These are phyloP conservation scores for Theonella swinhoei DNA, from an alignment of 37 sponge, comb jelly and placozoan species.

Conservation along the genomic window DNA sequence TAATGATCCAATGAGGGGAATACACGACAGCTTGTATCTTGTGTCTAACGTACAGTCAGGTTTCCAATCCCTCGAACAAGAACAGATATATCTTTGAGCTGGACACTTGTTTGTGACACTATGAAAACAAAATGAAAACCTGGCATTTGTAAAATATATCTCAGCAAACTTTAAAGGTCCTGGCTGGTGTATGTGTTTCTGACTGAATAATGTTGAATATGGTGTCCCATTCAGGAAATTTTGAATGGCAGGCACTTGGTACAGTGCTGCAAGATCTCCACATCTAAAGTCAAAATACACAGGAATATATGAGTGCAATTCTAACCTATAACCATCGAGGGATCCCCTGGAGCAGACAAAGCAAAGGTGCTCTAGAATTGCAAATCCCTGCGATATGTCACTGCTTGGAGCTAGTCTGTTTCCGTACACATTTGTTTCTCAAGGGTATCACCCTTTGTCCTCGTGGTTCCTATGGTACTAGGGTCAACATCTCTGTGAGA, in stretches of 20 bases:
- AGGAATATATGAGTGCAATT: background rate
- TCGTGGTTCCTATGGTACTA: too few species aligned
- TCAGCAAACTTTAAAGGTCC: conserved; percentile 40
- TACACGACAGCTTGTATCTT: too few species aligned
- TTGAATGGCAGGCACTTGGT: background rate
- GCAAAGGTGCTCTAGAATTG: conserved; percentile 3
- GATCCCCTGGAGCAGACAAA: conserved; percentile 23
- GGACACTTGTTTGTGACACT: too few species aligned
- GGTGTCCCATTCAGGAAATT: conserved; percentile 25
- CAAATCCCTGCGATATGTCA: conserved; percentile 44
- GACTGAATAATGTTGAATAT: background rate
- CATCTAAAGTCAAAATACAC: background rate
- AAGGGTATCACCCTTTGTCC: too few species aligned
- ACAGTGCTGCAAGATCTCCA: conserved; percentile 8
- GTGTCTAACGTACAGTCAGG: too few species aligned
- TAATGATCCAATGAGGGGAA: too few species aligned
- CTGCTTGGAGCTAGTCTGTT: conserved; percentile 51
- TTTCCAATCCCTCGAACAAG: too few species aligned
- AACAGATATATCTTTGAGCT: too few species aligned
- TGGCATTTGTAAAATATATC: too few species aligned
- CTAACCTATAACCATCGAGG: background rate
- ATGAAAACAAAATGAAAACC: too few species aligned
- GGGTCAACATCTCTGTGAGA: too few species aligned
- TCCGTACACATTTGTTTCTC: conserved; percentile 37
- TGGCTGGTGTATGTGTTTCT: conserved; percentile 27